Percentiles rank a stretch among this genome's conserved stretches.
phyloP scores from a whole-genome alignment of 2,797 vertebrate genomes.

The Numenius phaeopus region DNA sequence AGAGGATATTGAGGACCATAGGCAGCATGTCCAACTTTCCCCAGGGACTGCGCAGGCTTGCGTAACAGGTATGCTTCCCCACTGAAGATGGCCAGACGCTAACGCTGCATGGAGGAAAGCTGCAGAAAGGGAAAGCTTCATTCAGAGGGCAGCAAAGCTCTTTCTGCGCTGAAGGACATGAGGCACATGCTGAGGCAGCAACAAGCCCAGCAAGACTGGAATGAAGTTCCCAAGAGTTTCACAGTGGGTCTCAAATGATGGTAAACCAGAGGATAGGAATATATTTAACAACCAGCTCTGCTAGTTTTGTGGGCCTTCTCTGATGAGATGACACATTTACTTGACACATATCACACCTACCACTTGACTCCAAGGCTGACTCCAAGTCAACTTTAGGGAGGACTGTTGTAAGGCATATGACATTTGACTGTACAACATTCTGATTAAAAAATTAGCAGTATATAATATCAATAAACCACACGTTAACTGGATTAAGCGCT shows the following conservation, averaged over 20 bases:
- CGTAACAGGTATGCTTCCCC: rapidly evolving
- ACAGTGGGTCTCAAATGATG: background rate
- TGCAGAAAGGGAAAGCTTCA: background rate
- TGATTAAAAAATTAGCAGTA: conserved; percentile 51
- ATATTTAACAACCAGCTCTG: background rate
- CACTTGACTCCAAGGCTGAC: conserved; percentile 25
- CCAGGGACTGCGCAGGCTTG: background rate
- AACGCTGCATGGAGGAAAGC: background rate
- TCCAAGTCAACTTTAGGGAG: conserved; percentile 36
- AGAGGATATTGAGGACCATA: background rate
- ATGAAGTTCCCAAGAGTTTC: background rate
- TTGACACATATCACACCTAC: conserved; percentile 50
- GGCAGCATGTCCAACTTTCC: background rate
- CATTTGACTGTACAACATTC: background rate
- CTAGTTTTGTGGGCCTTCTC: background rate
- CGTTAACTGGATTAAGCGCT: background rate
- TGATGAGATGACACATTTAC: background rate
- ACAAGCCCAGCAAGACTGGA: background rate
- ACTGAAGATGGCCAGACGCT: background rate
- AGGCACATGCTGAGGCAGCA: background rate
- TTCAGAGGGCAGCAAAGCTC: background rate
- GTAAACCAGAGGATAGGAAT: background rate
- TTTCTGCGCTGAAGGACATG: background rate
- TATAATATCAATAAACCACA: conserved; percentile 45
- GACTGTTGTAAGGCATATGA: conserved; percentile 39